Percentiles rank a stretch among this genome's conserved stretches.
These are phyloP conservation scores for Glaucidium brasilianum DNA, from an alignment of 2,113 vertebrate genomes.

Conservation along the genomic window DNA sequence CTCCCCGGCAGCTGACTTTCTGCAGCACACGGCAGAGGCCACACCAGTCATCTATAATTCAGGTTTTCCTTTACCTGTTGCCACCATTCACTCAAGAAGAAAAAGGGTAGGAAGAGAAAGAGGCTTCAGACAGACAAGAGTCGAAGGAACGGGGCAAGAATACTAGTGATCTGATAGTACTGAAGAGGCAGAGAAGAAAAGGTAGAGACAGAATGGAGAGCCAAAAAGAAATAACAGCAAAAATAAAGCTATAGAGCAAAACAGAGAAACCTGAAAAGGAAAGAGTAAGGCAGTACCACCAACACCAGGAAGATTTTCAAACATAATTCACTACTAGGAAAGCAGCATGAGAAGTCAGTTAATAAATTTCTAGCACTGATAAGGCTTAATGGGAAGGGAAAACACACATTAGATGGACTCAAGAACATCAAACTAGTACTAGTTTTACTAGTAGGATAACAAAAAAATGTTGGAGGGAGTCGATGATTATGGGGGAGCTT, in stretches of 20 bases:
- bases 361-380: not conserved
- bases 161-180: not conserved
- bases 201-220: not conserved
- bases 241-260: not conserved
- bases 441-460: not conserved
- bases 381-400: not conserved
- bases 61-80: not conserved
- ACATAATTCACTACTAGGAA: not conserved
- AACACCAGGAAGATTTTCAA: not conserved
- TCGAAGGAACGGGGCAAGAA: not conserved
- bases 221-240: not conserved
- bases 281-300: not conserved
- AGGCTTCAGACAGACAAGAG: not conserved
- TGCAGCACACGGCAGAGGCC: not conserved
- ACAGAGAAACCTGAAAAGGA: not conserved
- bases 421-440: not conserved
- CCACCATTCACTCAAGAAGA: not conserved
- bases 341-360: not conserved
- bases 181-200: not conserved
- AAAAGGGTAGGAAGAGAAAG: not conserved
- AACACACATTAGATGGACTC: not conserved
- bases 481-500: not conserved
- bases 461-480: fast-evolving
- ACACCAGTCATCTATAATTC: not conserved
- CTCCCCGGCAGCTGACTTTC: fast-evolving